Percentiles rank a stretch among this genome's conserved stretches.
Evolutionary conservation across 2,113 vertebrate genomes (phyloP).

Genomic region (Gymnogyps californianus): DNA sequence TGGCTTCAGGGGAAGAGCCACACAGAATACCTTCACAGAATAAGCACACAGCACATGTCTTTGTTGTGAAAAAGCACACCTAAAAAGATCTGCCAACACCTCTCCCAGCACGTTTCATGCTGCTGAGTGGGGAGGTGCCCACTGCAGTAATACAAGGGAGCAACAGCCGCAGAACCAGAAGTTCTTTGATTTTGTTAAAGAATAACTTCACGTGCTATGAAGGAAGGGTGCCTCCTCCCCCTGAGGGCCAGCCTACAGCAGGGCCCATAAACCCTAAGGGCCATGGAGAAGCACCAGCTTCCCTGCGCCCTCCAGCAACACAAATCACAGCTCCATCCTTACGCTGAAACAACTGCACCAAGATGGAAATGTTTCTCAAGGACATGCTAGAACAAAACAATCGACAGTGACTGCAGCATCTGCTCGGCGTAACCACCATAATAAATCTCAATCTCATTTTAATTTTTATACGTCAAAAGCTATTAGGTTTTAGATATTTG

Average conservation of each 20-base stretch:
- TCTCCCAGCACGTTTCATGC: neutral
- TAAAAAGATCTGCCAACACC: constrained; percentile 1
- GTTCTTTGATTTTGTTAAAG: neutral
- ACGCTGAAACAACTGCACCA: neutral
- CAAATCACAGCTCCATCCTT: neutral
- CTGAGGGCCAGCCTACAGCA: neutral
- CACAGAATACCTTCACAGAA: constrained; percentile 3
- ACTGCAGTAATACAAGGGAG: neutral
- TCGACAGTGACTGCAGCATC: constrained; percentile 19
- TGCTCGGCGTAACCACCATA: neutral
- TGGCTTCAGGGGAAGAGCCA: neutral
- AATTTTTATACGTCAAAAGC: constrained; percentile 16
- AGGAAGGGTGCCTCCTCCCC: neutral
- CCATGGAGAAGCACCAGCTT: neutral
- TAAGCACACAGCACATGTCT: neutral
- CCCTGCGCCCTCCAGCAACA: neutral
- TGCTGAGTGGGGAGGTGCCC: neutral
- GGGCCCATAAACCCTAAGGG: neutral
- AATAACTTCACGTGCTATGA: neutral
- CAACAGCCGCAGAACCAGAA: neutral
- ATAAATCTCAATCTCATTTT: constrained; percentile 41
- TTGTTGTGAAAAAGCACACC: neutral
- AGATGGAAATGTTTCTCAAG: constrained; percentile 42
- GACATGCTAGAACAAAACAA: constrained; percentile 23
- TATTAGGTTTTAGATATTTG: constrained; percentile 23